Conservation (phyloP, 1,140 invertebrate species). For the Drosophila tristis region DNA sequence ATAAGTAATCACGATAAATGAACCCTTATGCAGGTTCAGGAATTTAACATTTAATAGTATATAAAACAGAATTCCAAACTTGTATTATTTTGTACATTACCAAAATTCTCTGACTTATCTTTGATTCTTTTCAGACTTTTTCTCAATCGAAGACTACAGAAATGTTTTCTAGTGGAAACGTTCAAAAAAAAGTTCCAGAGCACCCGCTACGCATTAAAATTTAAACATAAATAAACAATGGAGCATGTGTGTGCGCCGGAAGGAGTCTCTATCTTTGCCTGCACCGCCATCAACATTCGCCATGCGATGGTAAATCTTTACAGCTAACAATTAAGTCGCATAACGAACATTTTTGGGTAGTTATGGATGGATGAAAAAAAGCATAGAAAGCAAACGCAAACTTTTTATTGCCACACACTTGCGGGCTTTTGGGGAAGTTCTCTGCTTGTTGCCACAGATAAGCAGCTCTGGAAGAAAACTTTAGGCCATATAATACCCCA, state of each 20-base stretch:
- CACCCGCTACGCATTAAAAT: conserved; percentile 34
- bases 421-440: conserved; percentile 77
- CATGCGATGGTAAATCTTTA: conserved; percentile 70
- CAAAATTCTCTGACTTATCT: too few species aligned
- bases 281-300: neutral
- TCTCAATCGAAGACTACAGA: neutral
- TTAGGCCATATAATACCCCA: conserved; percentile 54
- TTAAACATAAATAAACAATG: conserved; percentile 47
- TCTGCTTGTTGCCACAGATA: conserved; percentile 65
- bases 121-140: conserved; percentile 3
- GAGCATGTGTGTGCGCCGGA: neutral
- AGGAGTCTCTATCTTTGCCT: neutral
- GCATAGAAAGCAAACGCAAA: conserved; percentile 38
- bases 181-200: conserved; percentile 3
- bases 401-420: conserved; percentile 82
- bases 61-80: too few species aligned
- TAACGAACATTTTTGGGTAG: conserved; percentile 75
- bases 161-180: neutral
- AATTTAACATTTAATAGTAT: too few species aligned
- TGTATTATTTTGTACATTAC: too few species aligned
- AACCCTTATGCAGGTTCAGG: too few species aligned
- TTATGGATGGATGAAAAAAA: conserved; percentile 58
- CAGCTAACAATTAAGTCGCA: conserved; percentile 81
- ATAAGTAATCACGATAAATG: too few species aligned
- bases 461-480: conserved; percentile 65